phyloP scores from a whole-genome alignment of 2,113 vertebrate genomes.

The Podilymbus podiceps region DNA sequence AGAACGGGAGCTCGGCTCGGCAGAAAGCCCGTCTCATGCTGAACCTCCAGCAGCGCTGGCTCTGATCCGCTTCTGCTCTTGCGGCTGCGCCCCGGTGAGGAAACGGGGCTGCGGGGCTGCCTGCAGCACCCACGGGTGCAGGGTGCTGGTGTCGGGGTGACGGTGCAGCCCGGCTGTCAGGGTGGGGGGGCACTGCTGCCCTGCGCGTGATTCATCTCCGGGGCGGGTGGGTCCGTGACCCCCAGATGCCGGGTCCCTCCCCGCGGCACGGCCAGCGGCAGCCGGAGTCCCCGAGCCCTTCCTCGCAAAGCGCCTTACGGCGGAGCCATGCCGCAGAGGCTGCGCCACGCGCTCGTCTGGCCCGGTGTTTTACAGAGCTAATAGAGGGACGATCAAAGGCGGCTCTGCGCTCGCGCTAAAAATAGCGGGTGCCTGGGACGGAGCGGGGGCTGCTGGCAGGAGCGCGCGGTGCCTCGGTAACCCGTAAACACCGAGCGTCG shows the following conservation, averaged over 20 bases:
- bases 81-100: fast-evolving
- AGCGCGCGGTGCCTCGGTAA: not conserved
- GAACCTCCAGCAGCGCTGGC: not conserved
- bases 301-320: fast-evolving
- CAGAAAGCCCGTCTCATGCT: fast-evolving
- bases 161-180: too few species aligned
- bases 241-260: not conserved
- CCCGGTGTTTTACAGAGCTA: not conserved
- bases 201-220: fast-evolving
- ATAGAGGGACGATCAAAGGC: not conserved
- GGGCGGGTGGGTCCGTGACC: fast-evolving
- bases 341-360: fast-evolving
- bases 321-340: not conserved
- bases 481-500: not conserved
- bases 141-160: not conserved
- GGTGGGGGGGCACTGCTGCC: fast-evolving
- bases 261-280: fast-evolving
- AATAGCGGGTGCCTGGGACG: not conserved
- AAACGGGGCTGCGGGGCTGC: fast-evolving
- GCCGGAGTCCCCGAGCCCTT: fast-evolving
- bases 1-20: not conserved
- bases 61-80: not conserved
- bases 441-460: not conserved
- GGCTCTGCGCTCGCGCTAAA: fast-evolving
- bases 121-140: not conserved